phyloP scores from a whole-genome alignment of 2,797 vertebrate genomes.

The Sebastolobus altivelis region DNA sequence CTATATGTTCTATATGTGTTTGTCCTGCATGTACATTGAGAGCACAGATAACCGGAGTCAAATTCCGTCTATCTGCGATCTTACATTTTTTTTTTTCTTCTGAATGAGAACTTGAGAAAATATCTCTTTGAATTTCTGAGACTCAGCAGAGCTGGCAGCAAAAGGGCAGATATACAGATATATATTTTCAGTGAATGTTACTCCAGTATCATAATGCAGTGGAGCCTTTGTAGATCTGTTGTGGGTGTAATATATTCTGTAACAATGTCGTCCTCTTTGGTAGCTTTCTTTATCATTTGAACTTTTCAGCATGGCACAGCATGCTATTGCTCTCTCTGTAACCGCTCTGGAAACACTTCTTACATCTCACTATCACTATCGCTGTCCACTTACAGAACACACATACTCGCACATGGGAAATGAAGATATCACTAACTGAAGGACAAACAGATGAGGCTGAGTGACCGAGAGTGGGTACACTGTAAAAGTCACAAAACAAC shows the following conservation, averaged over 20 bases:
- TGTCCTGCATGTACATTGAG: background rate
- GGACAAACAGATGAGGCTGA: background rate
- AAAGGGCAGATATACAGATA: background rate
- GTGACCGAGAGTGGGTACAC: background rate
- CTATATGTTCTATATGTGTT: background rate
- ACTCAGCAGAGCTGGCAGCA: background rate
- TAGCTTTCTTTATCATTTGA: slow-evolving; percentile 13
- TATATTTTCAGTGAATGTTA: background rate
- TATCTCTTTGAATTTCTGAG: slow-evolving; percentile 25
- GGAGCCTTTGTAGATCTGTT: slow-evolving; percentile 15
- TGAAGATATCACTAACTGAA: background rate
- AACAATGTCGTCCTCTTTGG: slow-evolving; percentile 1
- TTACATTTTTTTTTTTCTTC: background rate
- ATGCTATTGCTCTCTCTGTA: background rate
- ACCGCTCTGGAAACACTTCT: slow-evolving; percentile 7
- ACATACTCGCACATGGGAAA: background rate
- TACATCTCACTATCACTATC: background rate
- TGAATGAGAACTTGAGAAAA: slow-evolving; percentile 7
- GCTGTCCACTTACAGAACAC: background rate
- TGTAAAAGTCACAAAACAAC: slow-evolving; percentile 1
- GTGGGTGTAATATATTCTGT: slow-evolving; percentile 9
- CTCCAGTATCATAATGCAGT: background rate
- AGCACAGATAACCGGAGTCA: background rate
- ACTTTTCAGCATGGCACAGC: slow-evolving; percentile 14
- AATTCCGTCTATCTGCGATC: background rate